A percentile compares a stretch with the other conserved stretches of the same genome.
These are phyloP conservation scores for Xiphophorus couchianus DNA, from an alignment of 2,113 vertebrate species.

Conservation along the genomic window DNA sequence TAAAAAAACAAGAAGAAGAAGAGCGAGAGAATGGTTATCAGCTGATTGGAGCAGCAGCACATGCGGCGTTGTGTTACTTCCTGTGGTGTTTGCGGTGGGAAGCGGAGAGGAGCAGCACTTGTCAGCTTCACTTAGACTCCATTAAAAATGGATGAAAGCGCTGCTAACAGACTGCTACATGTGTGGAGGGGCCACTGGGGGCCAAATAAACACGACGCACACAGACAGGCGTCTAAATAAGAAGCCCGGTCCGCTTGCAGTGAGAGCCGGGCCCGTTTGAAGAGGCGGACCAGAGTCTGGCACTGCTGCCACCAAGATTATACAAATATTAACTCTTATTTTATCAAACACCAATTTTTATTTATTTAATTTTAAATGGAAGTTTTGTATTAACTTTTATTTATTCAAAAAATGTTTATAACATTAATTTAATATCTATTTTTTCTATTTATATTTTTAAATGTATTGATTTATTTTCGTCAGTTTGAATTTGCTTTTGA, in stretches of 20 bases:
- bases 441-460: too few species aligned
- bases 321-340: too few species aligned
- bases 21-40: neutral
- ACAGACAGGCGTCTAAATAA: slow-evolving; percentile 11
- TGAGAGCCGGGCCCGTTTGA: slow-evolving; percentile 37
- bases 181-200: neutral
- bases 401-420: too few species aligned
- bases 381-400: too few species aligned
- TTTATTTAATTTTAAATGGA: too few species aligned
- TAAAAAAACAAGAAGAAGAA: neutral
- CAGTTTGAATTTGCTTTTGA: too few species aligned
- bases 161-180: slow-evolving; percentile 45
- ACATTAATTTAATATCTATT: too few species aligned
- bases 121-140: slow-evolving; percentile 65
- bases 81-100: slow-evolving; percentile 18
- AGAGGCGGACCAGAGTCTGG: neutral
- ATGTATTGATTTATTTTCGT: too few species aligned
- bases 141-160: slow-evolving; percentile 72
- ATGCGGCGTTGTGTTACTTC: slow-evolving; percentile 34
- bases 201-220: slow-evolving; percentile 7
- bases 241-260: neutral
- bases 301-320: too few species aligned
- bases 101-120: slow-evolving; percentile 8
- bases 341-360: too few species aligned
- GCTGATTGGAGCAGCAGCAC: neutral